Evolutionary conservation across 53 echinoderm and acorn worm species (phyloP).

Genomic region (Antedon mediterranea): DNA sequence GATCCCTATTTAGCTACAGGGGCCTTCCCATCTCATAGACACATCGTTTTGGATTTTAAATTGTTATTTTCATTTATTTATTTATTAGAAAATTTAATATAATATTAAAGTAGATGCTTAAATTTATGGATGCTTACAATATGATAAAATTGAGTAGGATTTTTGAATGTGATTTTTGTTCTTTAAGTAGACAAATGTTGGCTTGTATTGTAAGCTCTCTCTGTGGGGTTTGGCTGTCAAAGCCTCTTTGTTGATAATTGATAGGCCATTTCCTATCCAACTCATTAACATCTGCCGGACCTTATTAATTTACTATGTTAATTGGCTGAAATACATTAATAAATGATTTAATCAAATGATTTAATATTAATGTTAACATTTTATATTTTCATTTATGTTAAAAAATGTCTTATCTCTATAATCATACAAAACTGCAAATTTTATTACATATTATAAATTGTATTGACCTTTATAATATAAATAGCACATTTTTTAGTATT

Average conservation of each 20-base stretch:
- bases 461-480: not conserved
- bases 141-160: too few species aligned
- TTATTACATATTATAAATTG: too few species aligned
- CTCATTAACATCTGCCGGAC: not conserved
- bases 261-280: not conserved
- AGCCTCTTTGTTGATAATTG: not conserved
- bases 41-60: not conserved
- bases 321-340: not conserved
- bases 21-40: not conserved
- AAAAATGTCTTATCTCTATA: not conserved
- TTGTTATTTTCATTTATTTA: not conserved
- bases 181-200: too few species aligned
- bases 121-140: too few species aligned
- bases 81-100: not conserved
- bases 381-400: not conserved
- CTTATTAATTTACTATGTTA: not conserved
- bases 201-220: too few species aligned
- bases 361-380: not conserved
- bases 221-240: not conserved
- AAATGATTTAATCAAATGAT: not conserved
- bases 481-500: too few species aligned
- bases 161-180: too few species aligned
- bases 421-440: too few species aligned
- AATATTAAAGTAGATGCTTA: not conserved
- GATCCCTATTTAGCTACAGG: not conserved